Evolutionary conservation across 2,113 vertebrate species (phyloP), one percentile per base, ranked within the genome.

Genomic region (Merops nubicus): DNA sequence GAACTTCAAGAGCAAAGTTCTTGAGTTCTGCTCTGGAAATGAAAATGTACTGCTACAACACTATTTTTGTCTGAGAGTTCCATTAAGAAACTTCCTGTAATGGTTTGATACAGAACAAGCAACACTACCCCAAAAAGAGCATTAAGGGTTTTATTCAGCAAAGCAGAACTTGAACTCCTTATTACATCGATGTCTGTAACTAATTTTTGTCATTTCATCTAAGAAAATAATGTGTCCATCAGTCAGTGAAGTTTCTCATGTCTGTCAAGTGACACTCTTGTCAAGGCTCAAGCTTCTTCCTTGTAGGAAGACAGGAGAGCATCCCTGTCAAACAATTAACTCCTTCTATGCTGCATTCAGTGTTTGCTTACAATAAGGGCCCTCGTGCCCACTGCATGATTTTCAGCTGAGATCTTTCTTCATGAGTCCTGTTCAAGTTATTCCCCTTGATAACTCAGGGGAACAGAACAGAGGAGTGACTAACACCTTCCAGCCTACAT

Each of bases 101-200:
- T n/a, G 2, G 19, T 69, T 70, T 74, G 50, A 45, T 45, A 42
- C 10, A 15, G 9, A 33, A 34, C 47, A 50, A 89, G 11, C 10
- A 85, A 51, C 20, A 29, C 38, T 40, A 56, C 15, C 12, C 20
- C 18, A 15, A 64, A 82, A 88, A 60, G 8, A 11, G 1, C 13
- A 15, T 34, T 72, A 68, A 14, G 8, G 18, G 20, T 36, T 88
- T 67, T 59, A 23, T 43, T 64, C 29, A 75, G 16, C 36, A 70
- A 85, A 91, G 38, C 12, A 72, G 64, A 85, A 17, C 14, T 88
- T 68, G 34, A 85, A 43, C 3, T 28, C n/a, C 9, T 51, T 59
- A 4, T 59, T 59, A 57, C 11, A 26, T 75, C 29, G 62, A 77
- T n/a, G 63, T 0, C 0, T 40, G 8, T 15, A 79, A 54, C 15